Base-by-base conservation (phyloP, 2,888 invertebrate species). In the Pseudeuparius sepicola region DNA sequence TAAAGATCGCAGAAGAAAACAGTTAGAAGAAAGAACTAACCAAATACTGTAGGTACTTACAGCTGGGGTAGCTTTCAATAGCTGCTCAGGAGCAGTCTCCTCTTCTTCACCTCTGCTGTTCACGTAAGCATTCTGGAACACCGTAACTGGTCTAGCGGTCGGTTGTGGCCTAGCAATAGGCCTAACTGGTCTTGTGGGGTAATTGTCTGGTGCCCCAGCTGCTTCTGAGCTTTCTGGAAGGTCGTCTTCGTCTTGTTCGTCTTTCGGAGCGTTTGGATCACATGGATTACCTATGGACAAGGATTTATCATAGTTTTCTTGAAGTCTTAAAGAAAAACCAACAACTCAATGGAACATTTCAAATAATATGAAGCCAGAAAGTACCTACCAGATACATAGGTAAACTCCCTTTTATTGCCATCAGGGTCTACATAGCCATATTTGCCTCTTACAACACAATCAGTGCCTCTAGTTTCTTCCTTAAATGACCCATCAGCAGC, bases 371-470 rank as follows among this genome's bases (percentile, higher is more conserved):
- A n/a, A n/a, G n/a, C n/a, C n/a, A n/a, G n/a, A n/a, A n/a, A n/a
- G n/a, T n/a, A n/a, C n/a, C n/a, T n/a, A n/a, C 20, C 86, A 14
- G 83, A 83, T 1, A 85, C 85, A 61, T 87, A 87, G 4, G 82
- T 83, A 63, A 87, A 86, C 60, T 87, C 86, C 45, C 86, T 64
- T 53, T 83, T 83, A 64, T 85, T 83, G 47, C 87, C 87, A 48
- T 85, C 84, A 1, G 86, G 86, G 61, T 87, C 87, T 7, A 87
- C 67, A 65, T 87, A 87, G 13, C 87, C 87, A 60, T 87, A 87
- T 59, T 86, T 86, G 33, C 87, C 87, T 39, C 85, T 71, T 4
- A 86, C 86, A 0, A 87, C 84, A 58, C 86, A 87, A 62, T 87
- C 86, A 1, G 82, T 80, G 29, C 85, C 86, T 38, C 86, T 65